Evolutionary conservation across 2,113 vertebrate species (phyloP), one percentile per base, ranked within the genome.

Genomic region (Accipiter virgatus): DNA sequence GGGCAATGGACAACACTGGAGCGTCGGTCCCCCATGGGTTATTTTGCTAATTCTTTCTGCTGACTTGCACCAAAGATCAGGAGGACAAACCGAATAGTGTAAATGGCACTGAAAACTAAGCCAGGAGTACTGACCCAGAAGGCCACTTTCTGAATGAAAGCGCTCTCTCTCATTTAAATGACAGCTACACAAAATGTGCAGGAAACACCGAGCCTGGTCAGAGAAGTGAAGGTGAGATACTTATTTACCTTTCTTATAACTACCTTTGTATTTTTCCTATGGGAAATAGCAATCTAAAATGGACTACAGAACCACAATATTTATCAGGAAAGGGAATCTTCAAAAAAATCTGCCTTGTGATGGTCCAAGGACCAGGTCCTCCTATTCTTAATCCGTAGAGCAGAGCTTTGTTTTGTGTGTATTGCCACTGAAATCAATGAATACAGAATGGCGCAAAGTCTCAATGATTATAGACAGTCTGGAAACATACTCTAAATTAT

Each of bases 81-180:
- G 53, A 91, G 45, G 56, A 65, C n/a, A 81, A 89, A 77, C 16
- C 40, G 32, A 83, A 70, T 48, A 65, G 32, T 36, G 25, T 43
- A 74, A 92, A 79, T 26, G 34, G 59, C 56, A 86, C 8, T 84
- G 62, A 95, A 95, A 93, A 61, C 32, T 61, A 75, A 90, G 38
- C 22, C 50, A 91, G 63, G n/a, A 82, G 42, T 31, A 80, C 40
- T 79, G 67, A 81, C 18, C 25, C 45, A 80, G 72, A 70, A 84
- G 48, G 34, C 32, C 25, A 45, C 27, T 79, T 86, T 63, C 72
- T 82, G 62, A 92, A 75, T 47, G 53, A 92, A 93, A 86, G 36
- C 45, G 59, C 31, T 32, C 21, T 58, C n/a, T 72, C 32, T 84
- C 42, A 32, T 78, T 93, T 95, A 86, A 81, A 75, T 61, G 5